Percentiles rank a stretch among this genome's conserved stretches.
Conservation (phyloP, 2,888 invertebrate species). For the Oxytorus armatus region DNA sequence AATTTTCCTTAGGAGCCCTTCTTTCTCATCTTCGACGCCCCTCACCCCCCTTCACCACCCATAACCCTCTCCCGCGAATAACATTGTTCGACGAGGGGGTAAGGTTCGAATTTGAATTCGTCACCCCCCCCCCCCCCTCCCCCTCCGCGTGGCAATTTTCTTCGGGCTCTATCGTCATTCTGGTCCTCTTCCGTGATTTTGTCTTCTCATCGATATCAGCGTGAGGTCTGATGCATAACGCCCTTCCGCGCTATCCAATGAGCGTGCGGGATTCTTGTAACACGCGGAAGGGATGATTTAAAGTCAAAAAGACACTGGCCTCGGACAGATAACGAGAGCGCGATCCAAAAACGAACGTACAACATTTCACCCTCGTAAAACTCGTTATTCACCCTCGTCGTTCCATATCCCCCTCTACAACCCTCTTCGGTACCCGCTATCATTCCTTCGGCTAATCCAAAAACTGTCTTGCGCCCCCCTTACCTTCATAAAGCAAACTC, state of each 20-base stretch:
- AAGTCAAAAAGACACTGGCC: conserved; percentile 64
- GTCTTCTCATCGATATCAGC: conserved; percentile 64
- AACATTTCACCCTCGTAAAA: conserved; percentile 48
- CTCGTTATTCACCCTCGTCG: conserved; percentile 67
- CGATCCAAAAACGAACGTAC: conserved; percentile 52
- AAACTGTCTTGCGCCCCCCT: conserved; percentile 49
- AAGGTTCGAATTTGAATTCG: conserved; percentile 74
- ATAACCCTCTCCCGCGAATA: conserved; percentile 42
- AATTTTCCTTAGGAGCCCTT: conserved; percentile 72
- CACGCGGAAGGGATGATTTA: conserved; percentile 34
- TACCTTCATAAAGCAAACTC: conserved; percentile 46
- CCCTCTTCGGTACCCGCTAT: conserved; percentile 16
- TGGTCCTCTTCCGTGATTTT: conserved; percentile 64
- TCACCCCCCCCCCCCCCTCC: conserved; percentile 66
- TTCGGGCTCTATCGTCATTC: conserved; percentile 64
- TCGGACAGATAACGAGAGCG: conserved; percentile 65
- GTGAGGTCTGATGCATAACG: not conserved
- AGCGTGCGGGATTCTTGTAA: conserved; percentile 8
- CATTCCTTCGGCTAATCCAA: conserved; percentile 39
- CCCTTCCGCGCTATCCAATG: conserved; percentile 16
- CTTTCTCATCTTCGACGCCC: conserved; percentile 66
- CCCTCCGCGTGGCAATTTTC: conserved; percentile 57
- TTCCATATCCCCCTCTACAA: conserved; percentile 2
- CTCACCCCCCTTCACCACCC: conserved; percentile 31
- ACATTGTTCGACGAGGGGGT: conserved; percentile 69